phyloP scores from a whole-genome alignment of 2,888 invertebrate genomes.

The Pterobdella sp. region DNA sequence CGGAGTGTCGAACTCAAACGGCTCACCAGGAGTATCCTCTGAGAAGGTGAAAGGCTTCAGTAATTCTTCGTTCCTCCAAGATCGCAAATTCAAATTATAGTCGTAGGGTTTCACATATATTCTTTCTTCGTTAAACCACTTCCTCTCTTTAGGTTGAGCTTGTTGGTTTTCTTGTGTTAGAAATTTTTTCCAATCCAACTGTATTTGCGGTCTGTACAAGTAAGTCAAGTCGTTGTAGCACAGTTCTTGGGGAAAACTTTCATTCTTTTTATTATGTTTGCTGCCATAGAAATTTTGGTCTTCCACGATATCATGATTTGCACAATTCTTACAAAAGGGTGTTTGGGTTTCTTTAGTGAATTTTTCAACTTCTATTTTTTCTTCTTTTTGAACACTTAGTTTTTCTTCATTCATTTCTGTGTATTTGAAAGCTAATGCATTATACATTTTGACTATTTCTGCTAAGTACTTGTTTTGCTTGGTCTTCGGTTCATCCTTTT shows the following conservation, averaged over 20 bases:
- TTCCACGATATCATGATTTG: slow-evolving; percentile 12
- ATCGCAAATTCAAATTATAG: neutral
- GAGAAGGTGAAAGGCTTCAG: neutral
- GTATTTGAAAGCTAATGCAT: neutral
- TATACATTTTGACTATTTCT: neutral
- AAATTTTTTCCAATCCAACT: slow-evolving; percentile 19
- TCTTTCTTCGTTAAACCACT: slow-evolving; percentile 19
- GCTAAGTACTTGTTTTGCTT: neutral
- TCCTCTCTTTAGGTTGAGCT: neutral
- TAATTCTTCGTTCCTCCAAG: neutral
- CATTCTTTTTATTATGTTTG: slow-evolving; percentile 4
- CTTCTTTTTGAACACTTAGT: neutral
- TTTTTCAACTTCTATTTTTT: neutral
- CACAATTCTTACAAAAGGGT: neutral
- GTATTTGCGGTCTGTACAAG: neutral
- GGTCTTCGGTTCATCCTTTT: neutral
- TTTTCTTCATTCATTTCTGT: neutral
- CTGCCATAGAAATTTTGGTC: slow-evolving; percentile 9
- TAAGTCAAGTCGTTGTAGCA: slow-evolving; percentile 5
- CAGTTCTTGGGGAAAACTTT: neutral
- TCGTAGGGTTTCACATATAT: neutral
- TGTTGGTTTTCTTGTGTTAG: neutral
- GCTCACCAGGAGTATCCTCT: neutral
- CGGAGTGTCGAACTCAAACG: neutral
- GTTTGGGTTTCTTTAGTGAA: slow-evolving; percentile 2